Percentiles rank a stretch among this genome's conserved stretches.
Conservation (phyloP, 2,797 vertebrate species). For the Pseudochromis fuscus region DNA sequence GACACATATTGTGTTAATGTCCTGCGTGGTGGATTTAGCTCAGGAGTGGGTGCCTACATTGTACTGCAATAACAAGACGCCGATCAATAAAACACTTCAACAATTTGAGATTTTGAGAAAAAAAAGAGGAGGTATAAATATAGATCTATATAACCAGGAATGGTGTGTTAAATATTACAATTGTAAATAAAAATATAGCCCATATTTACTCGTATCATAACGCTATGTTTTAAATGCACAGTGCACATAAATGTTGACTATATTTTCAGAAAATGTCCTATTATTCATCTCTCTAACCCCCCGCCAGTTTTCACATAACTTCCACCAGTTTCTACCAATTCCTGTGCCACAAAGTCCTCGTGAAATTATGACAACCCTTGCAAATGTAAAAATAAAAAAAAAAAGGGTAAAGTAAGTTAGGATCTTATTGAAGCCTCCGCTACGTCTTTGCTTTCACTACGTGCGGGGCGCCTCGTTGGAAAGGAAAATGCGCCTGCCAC, state of each 20-base stretch:
- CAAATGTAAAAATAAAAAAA: background rate
- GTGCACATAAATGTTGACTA: background rate
- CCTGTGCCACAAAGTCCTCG: background rate
- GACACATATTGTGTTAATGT: slow-evolving; percentile 42
- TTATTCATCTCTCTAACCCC: background rate
- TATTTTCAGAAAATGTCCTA: background rate
- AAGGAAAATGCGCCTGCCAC: slow-evolving; percentile 67
- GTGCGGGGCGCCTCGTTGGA: slow-evolving; percentile 43
- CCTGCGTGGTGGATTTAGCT: slow-evolving; percentile 46
- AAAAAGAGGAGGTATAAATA: background rate
- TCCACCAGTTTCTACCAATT: background rate
- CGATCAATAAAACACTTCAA: slow-evolving; percentile 12
- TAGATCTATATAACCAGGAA: background rate
- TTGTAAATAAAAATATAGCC: background rate
- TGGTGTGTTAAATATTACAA: background rate
- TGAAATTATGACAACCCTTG: background rate
- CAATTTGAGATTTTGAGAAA: background rate
- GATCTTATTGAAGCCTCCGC: slow-evolving; percentile 2
- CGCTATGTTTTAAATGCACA: background rate
- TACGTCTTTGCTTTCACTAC: background rate
- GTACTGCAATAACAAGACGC: slow-evolving; percentile 22
- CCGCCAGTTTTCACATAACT: slow-evolving; percentile 9
- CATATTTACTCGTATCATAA: accelerated
- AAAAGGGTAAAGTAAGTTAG: slow-evolving; percentile 8
- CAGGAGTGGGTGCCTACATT: slow-evolving; percentile 21